Percentiles rank a stretch among this genome's conserved stretches.
Conservation (phyloP, 2,113 vertebrate species). For the Taurulus bubalis region DNA sequence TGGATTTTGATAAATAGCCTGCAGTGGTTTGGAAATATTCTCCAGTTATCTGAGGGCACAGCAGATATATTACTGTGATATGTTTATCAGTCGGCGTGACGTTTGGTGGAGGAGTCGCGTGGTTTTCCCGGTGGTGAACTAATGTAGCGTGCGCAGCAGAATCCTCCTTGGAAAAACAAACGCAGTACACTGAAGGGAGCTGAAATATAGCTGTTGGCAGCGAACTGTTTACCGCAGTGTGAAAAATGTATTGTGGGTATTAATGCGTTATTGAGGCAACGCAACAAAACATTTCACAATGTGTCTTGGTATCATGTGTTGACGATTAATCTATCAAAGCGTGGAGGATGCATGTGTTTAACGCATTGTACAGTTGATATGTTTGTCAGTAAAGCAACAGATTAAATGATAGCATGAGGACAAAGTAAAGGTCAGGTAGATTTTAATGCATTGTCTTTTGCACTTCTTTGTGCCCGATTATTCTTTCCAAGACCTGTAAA, state of each 20-base stretch:
- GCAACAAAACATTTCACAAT: too few species aligned
- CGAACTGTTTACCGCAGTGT: constrained; percentile 9
- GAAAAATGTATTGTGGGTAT: not conserved
- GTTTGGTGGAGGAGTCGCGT: constrained; percentile 1
- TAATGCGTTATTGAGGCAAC: too few species aligned
- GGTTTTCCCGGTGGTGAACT: constrained; percentile 14
- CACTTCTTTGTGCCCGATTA: not conserved
- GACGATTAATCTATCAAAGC: not conserved
- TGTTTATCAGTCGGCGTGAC: constrained; percentile 36
- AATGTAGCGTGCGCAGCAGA: constrained; percentile 33
- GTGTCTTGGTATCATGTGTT: not conserved
- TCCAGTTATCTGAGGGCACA: constrained; percentile 27
- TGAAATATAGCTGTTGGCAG: constrained; percentile 5
- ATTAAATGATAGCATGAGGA: not conserved
- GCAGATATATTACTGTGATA: constrained; percentile 19
- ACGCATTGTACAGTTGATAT: too few species aligned
- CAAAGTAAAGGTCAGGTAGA: too few species aligned
- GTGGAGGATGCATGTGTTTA: too few species aligned
- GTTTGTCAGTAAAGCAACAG: too few species aligned
- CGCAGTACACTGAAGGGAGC: constrained; percentile 13
- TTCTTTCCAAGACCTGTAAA: not conserved
- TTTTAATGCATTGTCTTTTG: not conserved
- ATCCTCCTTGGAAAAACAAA: constrained; percentile 39
- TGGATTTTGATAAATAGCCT: constrained; percentile 44
- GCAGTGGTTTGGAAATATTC: constrained; percentile 12